Base-by-base conservation (phyloP, 92 coral and sea anemone genomes). In the Porites divaricata region DNA sequence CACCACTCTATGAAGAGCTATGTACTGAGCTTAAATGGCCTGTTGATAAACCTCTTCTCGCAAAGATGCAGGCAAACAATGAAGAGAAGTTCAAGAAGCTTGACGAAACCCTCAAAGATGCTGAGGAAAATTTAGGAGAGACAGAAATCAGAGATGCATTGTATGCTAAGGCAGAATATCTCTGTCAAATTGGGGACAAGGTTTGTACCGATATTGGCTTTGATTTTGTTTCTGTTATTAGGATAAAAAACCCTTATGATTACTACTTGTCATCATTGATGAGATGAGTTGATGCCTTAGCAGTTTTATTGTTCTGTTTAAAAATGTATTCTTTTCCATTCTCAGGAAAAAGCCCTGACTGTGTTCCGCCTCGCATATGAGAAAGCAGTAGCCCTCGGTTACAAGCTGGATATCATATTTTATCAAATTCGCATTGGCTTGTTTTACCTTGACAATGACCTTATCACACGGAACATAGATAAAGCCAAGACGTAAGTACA, bases 381-480 rank as follows among this genome's bases (percentile, higher is more conserved):
- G 79, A 96, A 96, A 75, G 98, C 99, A 75, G 98, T 96, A 64
- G 98, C 99, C 17, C 88, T 95, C 45, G 99, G 99, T 1, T 96
- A 92, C 87, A 96, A 96, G 72, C 81, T 96, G 89, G 99, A 96
- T 74, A 96, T 96, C 24, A 87, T 96, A 14, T 96, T 96, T 78
- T 96, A 96, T 81, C 93, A 93, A 67, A 87, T 96, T 50, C 96
- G 99, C 53, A 92, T 96, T 82, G 99, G 99, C 1, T 77, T 96
- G 63, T 96, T 96, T 72, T 96, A 96, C 81, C 88, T 96, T 72
- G 99, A 96, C 77, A 96, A 96, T 87, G 99, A 96, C 80, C 85
- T 96, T 84, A 96, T 95, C 19, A 96, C 99, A 9, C 85, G 95
- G 65, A 96, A 95, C 75, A 96, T 96, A 69, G 92, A 95, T 20